Evolutionary conservation across 1,140 invertebrate species (phyloP).

Genomic region (Neodiprion virginianus): DNA sequence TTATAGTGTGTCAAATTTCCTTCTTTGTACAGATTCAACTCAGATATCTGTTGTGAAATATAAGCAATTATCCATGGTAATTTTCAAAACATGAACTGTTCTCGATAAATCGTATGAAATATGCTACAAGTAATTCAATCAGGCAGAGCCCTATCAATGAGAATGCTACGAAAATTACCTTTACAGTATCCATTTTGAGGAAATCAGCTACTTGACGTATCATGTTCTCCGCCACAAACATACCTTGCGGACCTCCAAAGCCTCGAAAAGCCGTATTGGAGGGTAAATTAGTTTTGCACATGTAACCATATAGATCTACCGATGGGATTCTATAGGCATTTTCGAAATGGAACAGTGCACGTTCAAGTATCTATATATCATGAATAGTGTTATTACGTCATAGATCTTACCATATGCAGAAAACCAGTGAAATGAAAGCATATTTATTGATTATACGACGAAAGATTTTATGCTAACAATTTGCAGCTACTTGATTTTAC

Average conservation of each 20-base stretch:
- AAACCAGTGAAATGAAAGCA: no score
- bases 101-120: not conserved
- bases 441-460: not conserved
- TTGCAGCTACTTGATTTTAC: not conserved
- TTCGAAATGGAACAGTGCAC: conserved; percentile 81
- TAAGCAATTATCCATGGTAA: conserved; percentile 48
- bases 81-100: not conserved
- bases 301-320: conserved; percentile 69
- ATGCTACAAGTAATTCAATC: not conserved
- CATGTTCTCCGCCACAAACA: conserved; percentile 83
- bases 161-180: conserved; percentile 45
- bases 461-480: not conserved
- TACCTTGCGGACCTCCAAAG: conserved; percentile 89
- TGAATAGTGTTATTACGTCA: no score
- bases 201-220: conserved; percentile 78
- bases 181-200: conserved; percentile 67
- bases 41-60: conserved; percentile 62
- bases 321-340: conserved; percentile 82
- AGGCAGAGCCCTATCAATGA: not conserved
- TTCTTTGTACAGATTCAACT: conserved; percentile 84
- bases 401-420: no score
- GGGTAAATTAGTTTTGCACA: conserved; percentile 85
- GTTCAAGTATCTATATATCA: conserved; percentile 70
- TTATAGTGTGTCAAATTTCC: conserved; percentile 82
- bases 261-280: conserved; percentile 92